Base-by-base conservation (phyloP, 2,888 invertebrate genomes). In the Atrina japonica region DNA sequence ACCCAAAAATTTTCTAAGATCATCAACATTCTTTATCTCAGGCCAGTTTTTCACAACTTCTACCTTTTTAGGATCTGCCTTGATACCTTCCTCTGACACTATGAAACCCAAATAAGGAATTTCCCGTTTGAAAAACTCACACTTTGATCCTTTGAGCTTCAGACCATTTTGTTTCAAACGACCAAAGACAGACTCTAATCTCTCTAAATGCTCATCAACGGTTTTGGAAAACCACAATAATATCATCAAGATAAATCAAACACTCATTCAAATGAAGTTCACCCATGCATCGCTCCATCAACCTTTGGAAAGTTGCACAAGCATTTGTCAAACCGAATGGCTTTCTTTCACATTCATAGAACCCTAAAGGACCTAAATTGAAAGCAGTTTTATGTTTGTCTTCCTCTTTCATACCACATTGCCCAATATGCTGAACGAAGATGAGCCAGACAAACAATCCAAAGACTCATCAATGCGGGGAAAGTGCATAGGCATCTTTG, bases 271-370 rank as follows among this genome's bases (percentile, higher is more conserved):
- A 40, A 55, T 64, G 47, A 18, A 71, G 25, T 18, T 64, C 71
- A 11, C 70, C 73, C 70, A 73, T 70, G 52, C 70, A 70, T 14
- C 23, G 49, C 55, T 73, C 76, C 59, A 70, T 74, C 1, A 76
- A 47, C 7, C 78, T 50, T 53, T 86, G 80, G 49, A 85, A 87
- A 0, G 77, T 76, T 0, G 83, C 79, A 0, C 82, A 81, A 21
- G 79, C 76, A 3, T 76, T 82, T 0, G 71, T 58, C 14, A 87
- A 52, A 3, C 85, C 85, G 50, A 83, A 84, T 0, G 81, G 78
- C 61, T 85, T 70, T 1, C 77, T 75, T 7, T 66, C 55, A 58
- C 73, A 86, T 55, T 85, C 68, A 27, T 60, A 87, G 25, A 74
- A 75, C 2, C 80, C 76, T 14, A 75, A 52, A 23, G 55, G 35